Conservation (phyloP, 2,113 vertebrate genomes). For the Apodemus sylvaticus region DNA sequence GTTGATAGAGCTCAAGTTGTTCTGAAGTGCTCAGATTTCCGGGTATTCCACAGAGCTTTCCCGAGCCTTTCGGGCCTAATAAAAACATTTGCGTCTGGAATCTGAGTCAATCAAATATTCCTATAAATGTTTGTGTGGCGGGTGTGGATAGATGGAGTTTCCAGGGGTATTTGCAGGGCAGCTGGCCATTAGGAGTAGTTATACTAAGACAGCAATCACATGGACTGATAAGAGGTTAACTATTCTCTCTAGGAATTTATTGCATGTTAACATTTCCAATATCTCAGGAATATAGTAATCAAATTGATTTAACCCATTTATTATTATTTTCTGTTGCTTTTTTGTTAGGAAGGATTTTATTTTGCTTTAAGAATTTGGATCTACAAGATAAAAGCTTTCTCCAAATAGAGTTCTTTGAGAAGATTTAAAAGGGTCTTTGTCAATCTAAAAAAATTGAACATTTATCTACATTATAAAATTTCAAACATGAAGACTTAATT, state of each 20-base stretch:
- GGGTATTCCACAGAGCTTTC: not conserved
- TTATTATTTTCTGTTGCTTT: not conserved
- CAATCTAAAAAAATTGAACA: not conserved
- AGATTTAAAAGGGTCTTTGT: not conserved
- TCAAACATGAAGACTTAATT: not conserved
- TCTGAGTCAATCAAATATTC: not conserved
- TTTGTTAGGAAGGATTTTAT: not conserved
- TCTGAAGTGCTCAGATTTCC: not conserved
- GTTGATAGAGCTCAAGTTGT: not conserved
- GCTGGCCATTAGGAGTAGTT: not conserved
- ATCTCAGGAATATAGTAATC: not conserved
- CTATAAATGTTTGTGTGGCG: not conserved
- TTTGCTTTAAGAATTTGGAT: not conserved
- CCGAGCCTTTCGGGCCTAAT: not conserved
- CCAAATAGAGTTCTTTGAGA: not conserved
- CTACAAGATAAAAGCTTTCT: not conserved
- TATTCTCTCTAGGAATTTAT: not conserved
- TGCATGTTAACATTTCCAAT: not conserved
- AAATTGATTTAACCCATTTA: not conserved
- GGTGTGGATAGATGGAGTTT: not conserved
- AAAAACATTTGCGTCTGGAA: not conserved
- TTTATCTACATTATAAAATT: conserved; percentile 1
- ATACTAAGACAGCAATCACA: not conserved
- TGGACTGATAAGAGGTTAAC: not conserved
- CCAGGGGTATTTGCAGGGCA: not conserved